Evolutionary conservation across 2,113 vertebrate species (phyloP), one percentile per base, ranked within the genome.

Genomic region (Syngnathus floridae): DNA sequence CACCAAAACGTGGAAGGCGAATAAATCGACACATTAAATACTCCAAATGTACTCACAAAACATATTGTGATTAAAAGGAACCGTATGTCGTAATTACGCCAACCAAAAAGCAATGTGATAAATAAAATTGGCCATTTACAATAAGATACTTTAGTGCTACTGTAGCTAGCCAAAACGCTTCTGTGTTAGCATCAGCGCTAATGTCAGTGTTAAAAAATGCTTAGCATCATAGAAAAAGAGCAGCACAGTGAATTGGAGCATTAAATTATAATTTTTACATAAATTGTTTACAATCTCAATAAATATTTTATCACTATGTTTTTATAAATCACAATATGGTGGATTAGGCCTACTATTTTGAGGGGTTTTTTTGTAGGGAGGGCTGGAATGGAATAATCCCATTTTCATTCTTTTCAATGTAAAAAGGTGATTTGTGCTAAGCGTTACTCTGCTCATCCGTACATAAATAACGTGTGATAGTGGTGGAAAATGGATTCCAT

Each of bases 1-100:
- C 59, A 54, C 4, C 46, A 49, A 69, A 61, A 67, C 63, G 45
- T 60, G 49, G 56, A 67, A 31, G 60, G 22, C 6, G 59, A 26
- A 63, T 46, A 66, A 7, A 63, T 19, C 35, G 19, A 66, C 16
- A 37, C 16, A 40, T 61, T 45, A 61, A 61, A 43, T 61, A 61
- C 59, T 43, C 59, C 2, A 61, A 61, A 61, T 61, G 40, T 51
- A 58, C 16, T 64, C 16, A 21, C 12, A 52, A 38, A 38, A 62
- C 41, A 62, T n/a, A 22, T 46, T 56, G 54, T 35, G 26, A 56
- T 56, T 56, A 56, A 35, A 56, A 56, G 54, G 54, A 56, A 56
- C 54, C 16, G 54, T 35, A 56, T 35, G 52, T 26, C 17, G 54
- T 35, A 35, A 55, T 22, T 55, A 26, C 13, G 12, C 22, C 48